Base-by-base conservation (phyloP, 1,140 invertebrate species). In the Drosophila bocki region DNA sequence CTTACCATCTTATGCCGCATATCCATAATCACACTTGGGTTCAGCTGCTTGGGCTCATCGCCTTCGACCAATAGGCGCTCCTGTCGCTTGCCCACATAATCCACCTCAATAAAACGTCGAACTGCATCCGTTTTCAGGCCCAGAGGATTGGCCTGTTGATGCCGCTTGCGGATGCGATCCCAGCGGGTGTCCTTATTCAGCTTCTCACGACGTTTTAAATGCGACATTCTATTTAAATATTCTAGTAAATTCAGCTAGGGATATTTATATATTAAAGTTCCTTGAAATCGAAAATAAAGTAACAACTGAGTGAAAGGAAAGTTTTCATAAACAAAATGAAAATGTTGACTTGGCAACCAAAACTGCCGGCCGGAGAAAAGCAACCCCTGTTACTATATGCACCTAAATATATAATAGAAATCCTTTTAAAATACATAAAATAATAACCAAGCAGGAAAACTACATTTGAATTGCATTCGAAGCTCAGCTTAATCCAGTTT, bases 1-100 rank as follows among this genome's bases (percentile, higher is more conserved):
- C 54, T 84, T 51, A 93, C 92, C 87, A 92, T 86, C 65, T 92
- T 77, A 58, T 93, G 92, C 1, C 92, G 70, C 70, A 93, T 80
- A 39, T 93, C 88, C 92, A 93, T 93, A 7, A 93, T 81, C 0
- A 91, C 53, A 44, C 64, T 76, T 0, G 92, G 92, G 85, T 92
- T 84, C 0, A 93, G 48, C 8, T 77, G 69, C 29, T 75, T 71
- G 9, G 53, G n/a, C 3, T 39, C 58, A 11, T 92, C 81, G 7
- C 92, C 92, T n/a, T 91, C 79, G 12, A 90, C 80, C 9, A 93
- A 61, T 39, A 77, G 37, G 15, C 57, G 63, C 15, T 85, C 65
- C 8, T 92, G 75, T 12, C 71, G 57, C 15, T 79, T 62, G 3
- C 57, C 84, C 9, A 93, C 69, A 41, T 87, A 93, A 17, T 93